Percentiles rank a stretch among this genome's conserved stretches.
phyloP scores from a whole-genome alignment of 2,113 vertebrate species.

The Axis porcinus region DNA sequence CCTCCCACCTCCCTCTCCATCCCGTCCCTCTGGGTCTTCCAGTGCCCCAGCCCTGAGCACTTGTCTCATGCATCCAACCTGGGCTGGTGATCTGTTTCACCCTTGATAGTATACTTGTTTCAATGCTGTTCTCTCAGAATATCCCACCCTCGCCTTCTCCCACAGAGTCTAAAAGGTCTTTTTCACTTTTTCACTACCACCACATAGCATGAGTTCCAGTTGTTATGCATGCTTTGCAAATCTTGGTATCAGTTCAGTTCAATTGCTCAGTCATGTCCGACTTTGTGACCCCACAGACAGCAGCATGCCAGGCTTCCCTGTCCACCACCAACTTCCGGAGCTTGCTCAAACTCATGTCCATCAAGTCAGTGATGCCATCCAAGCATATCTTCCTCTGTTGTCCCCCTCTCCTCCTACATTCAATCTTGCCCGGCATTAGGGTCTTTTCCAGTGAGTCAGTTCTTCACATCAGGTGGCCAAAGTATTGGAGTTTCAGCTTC shows the following conservation, averaged over 20 bases:
- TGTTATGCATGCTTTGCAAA: neutral
- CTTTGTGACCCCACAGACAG: neutral
- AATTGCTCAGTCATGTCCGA: neutral
- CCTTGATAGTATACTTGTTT: no score
- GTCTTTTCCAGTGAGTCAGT: neutral
- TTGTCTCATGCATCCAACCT: no score
- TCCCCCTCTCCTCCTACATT: neutral
- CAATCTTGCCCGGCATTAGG: neutral
- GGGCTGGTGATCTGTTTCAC: no score
- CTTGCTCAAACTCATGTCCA: neutral
- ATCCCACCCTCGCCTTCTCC: no score
- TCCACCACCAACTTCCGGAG: neutral
- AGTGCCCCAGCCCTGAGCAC: no score
- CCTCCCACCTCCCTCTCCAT: no score
- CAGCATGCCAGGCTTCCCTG: neutral
- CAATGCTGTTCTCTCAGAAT: no score
- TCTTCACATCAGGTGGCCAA: neutral
- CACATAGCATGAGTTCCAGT: neutral
- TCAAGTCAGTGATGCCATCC: neutral
- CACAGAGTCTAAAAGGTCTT: neutral
- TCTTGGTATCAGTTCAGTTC: neutral
- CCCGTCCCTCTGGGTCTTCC: no score
- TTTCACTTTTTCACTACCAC: neutral
- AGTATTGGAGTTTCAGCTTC: neutral
- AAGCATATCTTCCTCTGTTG: neutral